phyloP scores from a whole-genome alignment of 2,888 invertebrate genomes.

The Pristionchus maxplancki region DNA sequence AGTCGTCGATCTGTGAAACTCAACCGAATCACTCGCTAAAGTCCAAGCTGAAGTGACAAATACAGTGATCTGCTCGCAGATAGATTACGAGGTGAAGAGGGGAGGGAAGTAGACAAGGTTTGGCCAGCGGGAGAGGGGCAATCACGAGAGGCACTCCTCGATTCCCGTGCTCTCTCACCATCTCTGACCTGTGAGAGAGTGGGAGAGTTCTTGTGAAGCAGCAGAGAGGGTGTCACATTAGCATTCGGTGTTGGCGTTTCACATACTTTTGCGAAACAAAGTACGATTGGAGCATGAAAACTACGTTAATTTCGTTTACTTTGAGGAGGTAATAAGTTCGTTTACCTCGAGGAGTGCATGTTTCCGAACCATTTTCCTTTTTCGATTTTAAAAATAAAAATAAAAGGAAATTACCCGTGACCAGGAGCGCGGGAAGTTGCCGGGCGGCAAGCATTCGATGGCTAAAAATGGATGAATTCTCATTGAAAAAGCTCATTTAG shows the following conservation, averaged over 20 bases:
- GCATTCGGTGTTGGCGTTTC: too few relatives aligned
- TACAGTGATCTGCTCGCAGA: background rate
- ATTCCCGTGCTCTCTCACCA: background rate
- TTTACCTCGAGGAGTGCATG: background rate
- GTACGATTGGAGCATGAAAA: background rate
- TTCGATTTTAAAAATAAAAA: background rate
- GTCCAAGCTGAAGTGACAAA: background rate
- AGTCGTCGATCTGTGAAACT: too few relatives aligned
- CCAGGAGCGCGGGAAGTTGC: conserved; percentile 34
- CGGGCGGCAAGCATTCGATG: conserved; percentile 38
- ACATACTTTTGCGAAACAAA: background rate
- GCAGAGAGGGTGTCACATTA: background rate
- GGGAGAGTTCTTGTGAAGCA: background rate
- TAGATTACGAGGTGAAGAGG: background rate
- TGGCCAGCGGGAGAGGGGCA: background rate
- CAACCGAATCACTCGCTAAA: background rate
- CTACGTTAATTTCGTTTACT: too few relatives aligned
- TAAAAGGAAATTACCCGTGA: background rate
- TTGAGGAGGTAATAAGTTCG: background rate
- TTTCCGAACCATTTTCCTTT: background rate
- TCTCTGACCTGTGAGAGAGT: background rate
- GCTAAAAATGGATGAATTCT: background rate
- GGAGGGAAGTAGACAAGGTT: background rate
- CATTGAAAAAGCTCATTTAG: too few relatives aligned
- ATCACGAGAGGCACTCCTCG: background rate